Percentiles rank a stretch among this genome's conserved stretches.
phyloP scores from a whole-genome alignment of 2,888 invertebrate species.

The Drosophila meridionalis region DNA sequence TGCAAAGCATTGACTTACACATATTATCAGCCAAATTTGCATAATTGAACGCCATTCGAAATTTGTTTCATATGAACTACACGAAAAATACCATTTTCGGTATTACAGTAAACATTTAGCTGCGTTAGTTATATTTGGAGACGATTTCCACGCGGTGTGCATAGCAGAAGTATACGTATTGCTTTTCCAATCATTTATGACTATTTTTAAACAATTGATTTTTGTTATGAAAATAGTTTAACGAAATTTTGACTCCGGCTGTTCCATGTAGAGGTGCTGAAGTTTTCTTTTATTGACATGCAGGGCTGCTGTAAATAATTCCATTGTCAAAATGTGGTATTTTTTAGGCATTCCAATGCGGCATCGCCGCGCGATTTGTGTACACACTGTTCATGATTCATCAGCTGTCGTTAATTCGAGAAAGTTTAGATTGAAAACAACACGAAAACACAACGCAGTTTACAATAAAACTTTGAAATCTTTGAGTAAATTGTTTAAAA shows the following conservation, averaged over 20 bases:
- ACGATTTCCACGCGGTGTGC: conserved; percentile 12
- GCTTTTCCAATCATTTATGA: conserved; percentile 37
- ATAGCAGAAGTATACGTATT: conserved; percentile 11
- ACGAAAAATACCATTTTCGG: conserved; percentile 44
- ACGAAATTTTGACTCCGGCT: conserved; percentile 8
- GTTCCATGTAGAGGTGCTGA: conserved; percentile 10
- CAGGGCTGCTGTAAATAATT: conserved; percentile 37
- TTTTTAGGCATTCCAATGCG: conserved; percentile 46
- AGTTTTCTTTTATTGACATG: conserved; percentile 15
- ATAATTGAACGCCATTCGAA: conserved; percentile 78
- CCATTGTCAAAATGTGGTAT: conserved; percentile 37
- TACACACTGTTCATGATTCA: conserved; percentile 66
- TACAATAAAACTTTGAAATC: conserved; percentile 34
- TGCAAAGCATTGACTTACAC: conserved; percentile 65
- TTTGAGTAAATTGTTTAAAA: conserved; percentile 31
- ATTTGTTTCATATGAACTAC: conserved; percentile 21
- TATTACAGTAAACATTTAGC: conserved; percentile 23
- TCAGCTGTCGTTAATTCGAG: conserved; percentile 67
- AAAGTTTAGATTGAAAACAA: conserved; percentile 58
- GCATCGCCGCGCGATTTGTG: conserved; percentile 1
- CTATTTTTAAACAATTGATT: conserved; percentile 6
- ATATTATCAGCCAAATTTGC: conserved; percentile 77
- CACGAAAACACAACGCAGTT: conserved; percentile 36
- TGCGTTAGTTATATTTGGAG: conserved; percentile 23
- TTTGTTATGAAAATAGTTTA: conserved; percentile 2